Base-by-base conservation (phyloP, 2,797 vertebrate species). In the Eulemur albifrons region DNA sequence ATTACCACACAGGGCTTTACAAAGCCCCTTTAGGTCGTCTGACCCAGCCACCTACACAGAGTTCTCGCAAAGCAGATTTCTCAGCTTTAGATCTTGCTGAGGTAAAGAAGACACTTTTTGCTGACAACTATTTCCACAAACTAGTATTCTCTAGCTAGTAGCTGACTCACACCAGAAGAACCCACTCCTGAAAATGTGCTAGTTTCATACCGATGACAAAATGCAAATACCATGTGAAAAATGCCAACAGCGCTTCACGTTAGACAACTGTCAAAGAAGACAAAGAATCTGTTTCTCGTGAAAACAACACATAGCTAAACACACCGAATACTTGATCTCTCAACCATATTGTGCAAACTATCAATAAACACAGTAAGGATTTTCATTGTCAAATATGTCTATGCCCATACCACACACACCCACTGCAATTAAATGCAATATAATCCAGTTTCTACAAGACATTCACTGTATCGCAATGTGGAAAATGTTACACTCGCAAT, bases 1-100 rank as follows among this genome's bases (percentile, higher is more conserved):
- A 93, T 97, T 86, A 97, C 43, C 93, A 97, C 43, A 61, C 40
- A 48, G 50, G 57, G 95, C 73, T 88, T 97, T 90, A 32, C 93
- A 79, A 67, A 94, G 63, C 77, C 15, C 96, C 97, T 93, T 94
- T 90, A 80, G 52, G 70, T 67, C 88, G 97, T 88, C 70, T 35
- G 73, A 93, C 84, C 75, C 81, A 86, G 48, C 30, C 94, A 96
- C 32, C 54, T 32, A 50, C 54, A 45, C 52, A 84, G 38, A 27
- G n/a, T 61, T 80, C 84, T 95, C 86, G 84, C 91, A 93, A 93
- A 98, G 95, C 72, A 35, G 17, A 59, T 18, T 81, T 52, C 43
- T 27, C 80, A 93, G 76, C 67, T 81, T 15, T 50, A 72, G 57
- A 72, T 92, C 94, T 88, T 61, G 84, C 65, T 2, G 88, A 89